Base-by-base conservation (phyloP, 2,888 invertebrate species). In the Chrysolina americana region DNA sequence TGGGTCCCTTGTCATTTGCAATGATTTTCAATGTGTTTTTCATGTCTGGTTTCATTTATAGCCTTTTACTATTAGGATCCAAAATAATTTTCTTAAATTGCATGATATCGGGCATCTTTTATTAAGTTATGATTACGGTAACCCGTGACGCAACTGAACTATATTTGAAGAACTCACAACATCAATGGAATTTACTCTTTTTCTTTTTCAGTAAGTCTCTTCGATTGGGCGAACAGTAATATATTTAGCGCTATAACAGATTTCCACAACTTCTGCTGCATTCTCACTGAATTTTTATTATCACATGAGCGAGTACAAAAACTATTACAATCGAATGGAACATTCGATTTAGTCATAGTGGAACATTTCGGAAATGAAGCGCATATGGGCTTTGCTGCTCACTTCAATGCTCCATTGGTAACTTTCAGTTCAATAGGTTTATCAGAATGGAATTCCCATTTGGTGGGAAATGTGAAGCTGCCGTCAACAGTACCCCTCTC, bases 351-450 rank as follows among this genome's bases (percentile, higher is more conserved):
- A 15, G 85, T 89, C 1, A 84, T 89, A 10, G 87, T 89, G 1
- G 90, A 90, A 76, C 85, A 89, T 65, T 89, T 90, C 79, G 80
- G 89, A 28, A 89, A 88, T 79, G 91, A 91, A 78, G 89, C 90
- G 4, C 82, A 87, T 23, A 84, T 75, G 70, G 90, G 89, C 0
- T 82, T 88, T 4, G 86, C 87, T 10, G 78, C 85, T 47, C 84
- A 86, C 75, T 87, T 85, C 75, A 82, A 87, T 19, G 85, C 87
- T 4, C 88, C 87, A 1, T 75, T 87, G 17, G 83, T 89, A n/a
- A 48, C 86, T 1, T 81, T 88, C 13, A 89, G 88, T 81, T 89
- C 89, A 0, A 76, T 89, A 44, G 21, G 47, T 15, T 36, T 41
- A 11, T 36, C 41, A 41, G 64, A 64, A 19, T 19, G 47, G 28